Conservation (phyloP, 2,113 vertebrate genomes). For the Myrmophylax atrothorax region DNA sequence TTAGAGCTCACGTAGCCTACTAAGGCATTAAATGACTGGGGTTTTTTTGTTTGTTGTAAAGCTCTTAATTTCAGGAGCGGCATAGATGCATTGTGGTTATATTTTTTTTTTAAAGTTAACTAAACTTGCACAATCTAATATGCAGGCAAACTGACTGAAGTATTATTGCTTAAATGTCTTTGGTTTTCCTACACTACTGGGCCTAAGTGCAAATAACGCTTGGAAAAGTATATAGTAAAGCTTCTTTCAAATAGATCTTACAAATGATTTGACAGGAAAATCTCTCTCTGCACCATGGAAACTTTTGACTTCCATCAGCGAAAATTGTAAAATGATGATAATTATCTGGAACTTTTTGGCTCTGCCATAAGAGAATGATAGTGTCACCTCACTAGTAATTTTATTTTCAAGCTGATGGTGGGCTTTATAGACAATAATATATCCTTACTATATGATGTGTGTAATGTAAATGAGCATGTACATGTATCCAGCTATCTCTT, state of each 20-base stretch:
- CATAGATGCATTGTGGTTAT: neutral
- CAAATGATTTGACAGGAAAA: slow-evolving; percentile 34
- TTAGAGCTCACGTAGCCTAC: neutral
- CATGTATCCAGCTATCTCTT: neutral
- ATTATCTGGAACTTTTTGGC: slow-evolving; percentile 25
- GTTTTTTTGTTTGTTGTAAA: neutral
- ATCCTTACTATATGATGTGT: neutral
- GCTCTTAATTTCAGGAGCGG: neutral
- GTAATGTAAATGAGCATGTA: neutral
- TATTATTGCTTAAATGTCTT: slow-evolving; percentile 14
- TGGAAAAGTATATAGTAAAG: neutral
- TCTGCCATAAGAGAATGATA: neutral
- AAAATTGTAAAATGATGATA: slow-evolving; percentile 26
- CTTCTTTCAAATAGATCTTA: neutral
- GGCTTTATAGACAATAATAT: neutral
- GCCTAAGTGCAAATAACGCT: slow-evolving; percentile 28
- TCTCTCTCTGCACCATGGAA: neutral
- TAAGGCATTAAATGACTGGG: neutral
- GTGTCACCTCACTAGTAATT: slow-evolving; percentile 8
- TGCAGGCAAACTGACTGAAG: neutral
- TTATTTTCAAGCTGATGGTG: slow-evolving; percentile 22
- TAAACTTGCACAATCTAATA: neutral
- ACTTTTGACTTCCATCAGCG: neutral
- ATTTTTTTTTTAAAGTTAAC: neutral
- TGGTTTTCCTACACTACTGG: neutral